Percentiles rank a stretch among this genome's conserved stretches.
phyloP scores from a whole-genome alignment of 2,888 invertebrate species.

The Venusia cambrica region DNA sequence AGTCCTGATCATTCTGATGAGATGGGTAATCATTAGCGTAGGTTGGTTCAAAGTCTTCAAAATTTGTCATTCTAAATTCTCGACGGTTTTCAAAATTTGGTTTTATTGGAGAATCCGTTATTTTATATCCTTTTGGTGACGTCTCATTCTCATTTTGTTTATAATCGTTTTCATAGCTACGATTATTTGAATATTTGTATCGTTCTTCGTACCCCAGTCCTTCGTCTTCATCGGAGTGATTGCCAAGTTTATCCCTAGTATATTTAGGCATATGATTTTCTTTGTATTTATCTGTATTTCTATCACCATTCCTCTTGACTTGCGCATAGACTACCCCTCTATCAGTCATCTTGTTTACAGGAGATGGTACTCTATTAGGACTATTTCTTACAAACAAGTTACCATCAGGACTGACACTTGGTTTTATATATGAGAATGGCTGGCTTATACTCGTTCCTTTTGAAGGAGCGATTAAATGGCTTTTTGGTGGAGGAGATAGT shows the following conservation, averaged over 20 bases:
- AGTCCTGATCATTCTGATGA: slow-evolving; percentile 51
- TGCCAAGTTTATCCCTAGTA: slow-evolving; percentile 71
- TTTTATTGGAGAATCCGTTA: slow-evolving; percentile 82
- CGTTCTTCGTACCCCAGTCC: slow-evolving; percentile 87
- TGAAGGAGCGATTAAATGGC: slow-evolving; percentile 82
- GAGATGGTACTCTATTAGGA: slow-evolving; percentile 68
- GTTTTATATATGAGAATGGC: slow-evolving; percentile 90
- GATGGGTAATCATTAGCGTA: slow-evolving; percentile 66
- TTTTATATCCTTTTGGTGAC: slow-evolving; percentile 62
- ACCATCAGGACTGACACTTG: slow-evolving; percentile 77
- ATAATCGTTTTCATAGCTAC: slow-evolving; percentile 66
- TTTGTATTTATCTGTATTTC: slow-evolving; percentile 45
- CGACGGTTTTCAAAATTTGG: slow-evolving; percentile 84
- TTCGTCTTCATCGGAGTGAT: slow-evolving; percentile 89
- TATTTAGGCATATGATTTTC: slow-evolving; percentile 79
- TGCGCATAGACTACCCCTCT: slow-evolving; percentile 89
- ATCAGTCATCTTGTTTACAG: slow-evolving; percentile 74
- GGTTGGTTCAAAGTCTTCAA: slow-evolving; percentile 74
- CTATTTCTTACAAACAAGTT: slow-evolving; percentile 70
- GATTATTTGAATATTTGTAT: slow-evolving; percentile 57
- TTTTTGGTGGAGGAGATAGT: slow-evolving; percentile 83
- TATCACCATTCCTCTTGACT: slow-evolving; percentile 79
- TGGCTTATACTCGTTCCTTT: slow-evolving; percentile 86
- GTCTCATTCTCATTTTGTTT: slow-evolving; percentile 73
- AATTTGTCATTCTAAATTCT: slow-evolving; percentile 79